Base-by-base conservation (phyloP, 2,888 invertebrate species). In the Epinotia brunnichana region DNA sequence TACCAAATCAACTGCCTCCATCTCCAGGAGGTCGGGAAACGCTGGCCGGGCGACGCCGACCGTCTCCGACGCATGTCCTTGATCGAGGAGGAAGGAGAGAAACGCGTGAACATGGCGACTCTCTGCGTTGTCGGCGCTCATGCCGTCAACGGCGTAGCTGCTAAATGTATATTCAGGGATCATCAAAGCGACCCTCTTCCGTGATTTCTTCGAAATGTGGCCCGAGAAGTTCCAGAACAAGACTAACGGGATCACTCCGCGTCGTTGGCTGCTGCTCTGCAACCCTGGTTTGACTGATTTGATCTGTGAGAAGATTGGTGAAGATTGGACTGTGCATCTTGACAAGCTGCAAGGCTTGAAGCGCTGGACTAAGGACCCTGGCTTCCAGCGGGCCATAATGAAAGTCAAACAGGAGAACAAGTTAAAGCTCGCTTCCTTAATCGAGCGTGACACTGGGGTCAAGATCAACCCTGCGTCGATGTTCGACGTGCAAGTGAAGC, bases 361-460 rank as follows among this genome's bases (percentile, higher is more conserved):
- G 88, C 94, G 96, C 75, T 97, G 95, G 94, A 96, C 97, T 15
- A 96, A 96, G 83, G 98, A 99, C 88, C 95, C 97, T 56, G 95
- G 95, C 70, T 99, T 99, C 95, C 97, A 99, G 79, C 95, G 98
- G 19, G 95, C 96, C 54, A 94, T 99, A 15, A 97, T 97, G 92
- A 98, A 98, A 85, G 98, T 99, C 24, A 99, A 99, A 91, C 98
- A 98, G 91, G 99, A 99, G 89, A 99, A 99, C 93, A 99, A 99
- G 91, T 93, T 99, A 87, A 96, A 95, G 81, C 93, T 99, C 69
- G 97, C 99, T 0, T 95, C 97, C 75, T 92, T 97, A 77, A 94
- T 99, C 74, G 97, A 98, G 86, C 95, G 96, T 74, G 97, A 98
- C 51, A 99, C 99, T 78, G 97, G 97, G 1, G 94, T 99, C 19